phyloP scores from a whole-genome alignment of 2,797 vertebrate genomes.

The Spinus pinus region DNA sequence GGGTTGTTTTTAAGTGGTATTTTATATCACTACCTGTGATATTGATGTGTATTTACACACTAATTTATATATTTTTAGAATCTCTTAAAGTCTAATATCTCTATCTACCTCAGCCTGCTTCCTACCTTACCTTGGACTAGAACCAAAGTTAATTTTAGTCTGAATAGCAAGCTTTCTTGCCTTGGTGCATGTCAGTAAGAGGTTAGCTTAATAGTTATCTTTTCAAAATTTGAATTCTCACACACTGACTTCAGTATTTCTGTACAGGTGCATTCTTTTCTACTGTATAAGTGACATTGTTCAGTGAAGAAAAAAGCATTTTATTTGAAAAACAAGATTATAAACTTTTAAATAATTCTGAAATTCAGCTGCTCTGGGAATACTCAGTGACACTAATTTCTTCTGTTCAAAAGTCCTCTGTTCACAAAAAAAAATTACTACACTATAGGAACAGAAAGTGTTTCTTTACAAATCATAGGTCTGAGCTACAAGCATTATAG shows the following conservation, averaged over 20 bases:
- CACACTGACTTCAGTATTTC: not conserved
- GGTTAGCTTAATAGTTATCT: not conserved
- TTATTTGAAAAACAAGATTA: not conserved
- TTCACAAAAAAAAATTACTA: not conserved
- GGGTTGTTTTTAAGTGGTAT: not conserved
- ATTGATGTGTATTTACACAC: not conserved
- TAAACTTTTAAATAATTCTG: not conserved
- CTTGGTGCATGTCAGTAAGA: not conserved
- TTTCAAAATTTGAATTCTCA: not conserved
- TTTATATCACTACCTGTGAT: not conserved
- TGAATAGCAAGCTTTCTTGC: not conserved
- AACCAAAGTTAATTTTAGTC: not conserved
- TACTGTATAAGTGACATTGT: not conserved
- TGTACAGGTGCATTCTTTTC: not conserved
- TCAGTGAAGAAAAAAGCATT: not conserved
- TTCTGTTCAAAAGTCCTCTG: not conserved
- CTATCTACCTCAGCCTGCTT: not conserved
- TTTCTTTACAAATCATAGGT: not conserved
- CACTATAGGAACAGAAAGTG: not conserved
- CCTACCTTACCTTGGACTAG: not conserved
- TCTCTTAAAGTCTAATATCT: not conserved
- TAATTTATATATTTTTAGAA: not conserved
- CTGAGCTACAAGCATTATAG: not conserved
- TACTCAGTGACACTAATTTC: not conserved
- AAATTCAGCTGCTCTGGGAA: not conserved